phyloP scores from a whole-genome alignment of 2,113 vertebrate genomes.

The Chloropsis cyanopogon region DNA sequence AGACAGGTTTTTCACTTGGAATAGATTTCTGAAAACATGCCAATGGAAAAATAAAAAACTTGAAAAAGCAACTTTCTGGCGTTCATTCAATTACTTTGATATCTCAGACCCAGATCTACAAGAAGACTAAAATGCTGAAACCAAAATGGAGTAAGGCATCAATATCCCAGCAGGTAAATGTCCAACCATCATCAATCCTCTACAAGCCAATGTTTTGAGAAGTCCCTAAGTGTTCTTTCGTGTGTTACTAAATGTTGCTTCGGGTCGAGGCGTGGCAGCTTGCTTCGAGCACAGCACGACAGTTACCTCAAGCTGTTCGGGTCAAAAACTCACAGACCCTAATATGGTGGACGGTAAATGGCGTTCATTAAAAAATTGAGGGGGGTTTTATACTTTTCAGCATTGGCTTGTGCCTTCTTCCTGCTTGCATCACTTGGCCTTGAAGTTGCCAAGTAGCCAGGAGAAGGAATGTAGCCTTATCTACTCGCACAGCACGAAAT shows the following conservation, averaged over 20 bases:
- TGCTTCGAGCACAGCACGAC: too few species aligned
- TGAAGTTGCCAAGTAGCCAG: too few species aligned
- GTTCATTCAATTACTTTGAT: neutral
- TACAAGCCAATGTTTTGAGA: neutral
- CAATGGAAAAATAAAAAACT: neutral
- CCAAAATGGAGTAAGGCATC: neutral
- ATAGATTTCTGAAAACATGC: neutral
- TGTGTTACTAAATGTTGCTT: neutral
- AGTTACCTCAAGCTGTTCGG: too few species aligned
- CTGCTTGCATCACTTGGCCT: too few species aligned
- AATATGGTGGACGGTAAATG: too few species aligned
- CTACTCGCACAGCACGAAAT: too few species aligned
- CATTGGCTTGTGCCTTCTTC: too few species aligned
- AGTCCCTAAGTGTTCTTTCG: neutral
- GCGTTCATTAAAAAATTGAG: too few species aligned
- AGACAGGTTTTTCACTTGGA: neutral
- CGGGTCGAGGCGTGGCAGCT: too few species aligned
- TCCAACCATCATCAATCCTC: neutral
- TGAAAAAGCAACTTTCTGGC: neutral
- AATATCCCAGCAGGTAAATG: neutral
- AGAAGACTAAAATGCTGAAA: neutral
- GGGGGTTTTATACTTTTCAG: too few species aligned
- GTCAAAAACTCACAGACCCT: too few species aligned
- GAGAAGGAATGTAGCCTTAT: too few species aligned
- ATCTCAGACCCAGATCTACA: neutral